phyloP scores from a whole-genome alignment of 2,888 invertebrate species.

The Eupeodes luniger region DNA sequence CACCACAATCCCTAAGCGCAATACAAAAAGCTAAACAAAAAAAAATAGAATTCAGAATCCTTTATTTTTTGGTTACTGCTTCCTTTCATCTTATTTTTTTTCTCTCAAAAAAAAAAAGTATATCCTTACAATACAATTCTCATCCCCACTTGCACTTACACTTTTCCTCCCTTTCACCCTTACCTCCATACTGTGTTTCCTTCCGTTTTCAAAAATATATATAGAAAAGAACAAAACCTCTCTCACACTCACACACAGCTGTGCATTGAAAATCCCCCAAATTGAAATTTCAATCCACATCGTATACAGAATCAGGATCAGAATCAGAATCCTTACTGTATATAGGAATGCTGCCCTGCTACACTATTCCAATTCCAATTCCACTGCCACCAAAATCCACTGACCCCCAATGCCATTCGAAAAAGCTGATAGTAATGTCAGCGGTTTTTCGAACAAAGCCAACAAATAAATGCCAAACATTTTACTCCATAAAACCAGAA shows the following conservation, averaged over 20 bases:
- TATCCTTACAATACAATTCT: constrained; percentile 1
- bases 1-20: constrained; percentile 25
- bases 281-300: constrained; percentile 48
- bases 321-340: background rate
- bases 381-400: constrained; percentile 45
- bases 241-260: background rate
- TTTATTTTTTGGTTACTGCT: constrained; percentile 19
- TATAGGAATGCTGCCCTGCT: background rate
- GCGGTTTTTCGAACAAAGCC: constrained; percentile 74
- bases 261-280: constrained; percentile 60
- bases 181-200: background rate
- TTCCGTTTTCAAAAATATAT: constrained; percentile 21
- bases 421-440: constrained; percentile 71
- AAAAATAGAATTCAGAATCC: background rate
- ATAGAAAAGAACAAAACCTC: constrained; percentile 1
- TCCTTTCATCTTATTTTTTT: constrained; percentile 6
- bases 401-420: constrained; percentile 62
- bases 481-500: constrained; percentile 70
- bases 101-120: background rate
- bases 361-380: background rate
- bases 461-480: constrained; percentile 75
- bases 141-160: too few species aligned
- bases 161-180: background rate
- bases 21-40: background rate
- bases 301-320: background rate